These are phyloP conservation scores for Chironex yamaguchii DNA, from an alignment of 30 jellyfish, hydroid and myxozoan species.

Conservation along the genomic window DNA sequence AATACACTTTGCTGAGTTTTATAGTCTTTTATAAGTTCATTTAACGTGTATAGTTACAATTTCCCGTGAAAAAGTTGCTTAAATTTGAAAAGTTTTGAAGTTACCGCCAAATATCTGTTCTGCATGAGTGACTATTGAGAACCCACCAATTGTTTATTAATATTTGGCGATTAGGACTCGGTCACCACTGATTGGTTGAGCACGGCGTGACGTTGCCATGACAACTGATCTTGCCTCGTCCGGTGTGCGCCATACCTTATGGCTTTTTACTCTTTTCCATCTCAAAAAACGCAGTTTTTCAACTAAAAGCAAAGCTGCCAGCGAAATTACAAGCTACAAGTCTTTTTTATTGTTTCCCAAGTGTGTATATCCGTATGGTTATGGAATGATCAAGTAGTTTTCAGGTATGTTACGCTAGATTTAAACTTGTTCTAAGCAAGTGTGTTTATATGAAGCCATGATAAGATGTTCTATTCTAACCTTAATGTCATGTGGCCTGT, in stretches of 20 bases:
- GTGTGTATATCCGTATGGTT: not conserved
- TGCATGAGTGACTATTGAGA: constrained; percentile 25
- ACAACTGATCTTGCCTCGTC: constrained; percentile 76
- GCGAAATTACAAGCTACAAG: not conserved
- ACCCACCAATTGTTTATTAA: not conserved
- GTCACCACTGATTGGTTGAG: not conserved
- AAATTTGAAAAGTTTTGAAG: constrained; percentile 33
- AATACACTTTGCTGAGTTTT: no score
- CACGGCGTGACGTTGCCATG: constrained; percentile 75
- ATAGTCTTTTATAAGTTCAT: no score
- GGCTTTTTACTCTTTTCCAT: not conserved
- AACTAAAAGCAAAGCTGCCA: not conserved
- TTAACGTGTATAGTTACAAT: no score
- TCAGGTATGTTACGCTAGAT: not conserved
- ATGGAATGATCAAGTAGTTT: not conserved
- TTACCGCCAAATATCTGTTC: constrained; percentile 69
- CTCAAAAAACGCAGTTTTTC: no score
- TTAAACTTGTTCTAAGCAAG: no score
- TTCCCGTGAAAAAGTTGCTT: no score
- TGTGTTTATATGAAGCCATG: not conserved
- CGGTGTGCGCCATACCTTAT: constrained; percentile 78
- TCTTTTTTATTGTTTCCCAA: not conserved
- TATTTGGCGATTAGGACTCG: not conserved
- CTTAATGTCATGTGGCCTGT: not conserved
- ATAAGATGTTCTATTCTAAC: not conserved